Percentiles rank a stretch among this genome's conserved stretches.
Evolutionary conservation across 2,888 invertebrate genomes (phyloP).

Genomic region (Melieria crassipennis): DNA sequence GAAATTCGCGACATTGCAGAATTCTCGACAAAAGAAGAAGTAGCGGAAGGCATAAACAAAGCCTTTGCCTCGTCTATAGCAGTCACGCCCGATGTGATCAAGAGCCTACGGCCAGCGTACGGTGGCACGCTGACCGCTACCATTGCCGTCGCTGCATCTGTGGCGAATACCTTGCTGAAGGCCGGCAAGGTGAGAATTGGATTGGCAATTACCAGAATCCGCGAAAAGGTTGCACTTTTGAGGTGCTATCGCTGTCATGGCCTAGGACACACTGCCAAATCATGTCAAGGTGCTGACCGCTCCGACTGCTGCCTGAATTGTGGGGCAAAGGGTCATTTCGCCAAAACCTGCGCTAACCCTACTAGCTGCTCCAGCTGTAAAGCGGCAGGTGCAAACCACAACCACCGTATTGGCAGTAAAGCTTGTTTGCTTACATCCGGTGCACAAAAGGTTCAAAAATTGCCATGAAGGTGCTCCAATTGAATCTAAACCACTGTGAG

Average conservation of each 20-base stretch:
- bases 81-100: too few species aligned
- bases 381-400: too few species aligned
- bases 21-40: too few species aligned
- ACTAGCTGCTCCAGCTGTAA: too few species aligned
- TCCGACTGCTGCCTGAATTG: neutral
- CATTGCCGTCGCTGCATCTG: neutral
- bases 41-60: too few species aligned
- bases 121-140: neutral
- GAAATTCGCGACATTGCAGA: neutral
- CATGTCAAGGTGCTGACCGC: neutral
- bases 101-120: neutral
- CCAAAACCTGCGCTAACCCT: too few species aligned
- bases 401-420: too few species aligned
- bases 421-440: too few species aligned
- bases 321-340: neutral
- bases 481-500: too few species aligned
- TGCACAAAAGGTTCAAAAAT: too few species aligned
- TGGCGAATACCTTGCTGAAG: neutral
- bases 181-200: neutral
- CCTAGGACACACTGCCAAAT: neutral
- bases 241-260: neutral
- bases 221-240: neutral
- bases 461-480: too few species aligned
- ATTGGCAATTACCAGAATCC: neutral
- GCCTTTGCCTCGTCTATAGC: too few species aligned